Evolutionary conservation across 2,797 vertebrate species (phyloP).

Genomic region (Acanthurus leucopareius): DNA sequence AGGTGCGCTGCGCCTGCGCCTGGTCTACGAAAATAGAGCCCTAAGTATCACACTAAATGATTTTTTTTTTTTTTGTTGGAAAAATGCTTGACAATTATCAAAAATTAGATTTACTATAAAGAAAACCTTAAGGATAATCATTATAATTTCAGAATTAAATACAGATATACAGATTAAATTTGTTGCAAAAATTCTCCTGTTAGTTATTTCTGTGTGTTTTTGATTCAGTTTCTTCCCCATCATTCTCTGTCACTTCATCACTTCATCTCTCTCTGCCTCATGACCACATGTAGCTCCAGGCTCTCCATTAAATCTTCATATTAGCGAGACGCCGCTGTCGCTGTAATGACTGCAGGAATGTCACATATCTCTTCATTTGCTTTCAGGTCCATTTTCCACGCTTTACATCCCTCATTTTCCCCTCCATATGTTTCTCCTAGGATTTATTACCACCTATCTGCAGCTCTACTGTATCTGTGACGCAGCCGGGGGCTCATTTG

Average conservation of each 20-base stretch:
- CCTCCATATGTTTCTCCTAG: slow-evolving; percentile 41
- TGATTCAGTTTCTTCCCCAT: neutral
- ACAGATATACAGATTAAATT: no score
- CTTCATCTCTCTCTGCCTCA: slow-evolving; percentile 23
- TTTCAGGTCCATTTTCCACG: slow-evolving; percentile 59
- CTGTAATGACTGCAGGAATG: slow-evolving; percentile 51
- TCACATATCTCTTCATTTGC: slow-evolving; percentile 48
- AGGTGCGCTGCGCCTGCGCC: no score
- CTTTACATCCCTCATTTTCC: slow-evolving; percentile 55
- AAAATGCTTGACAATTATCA: no score
- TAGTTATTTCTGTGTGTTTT: neutral
- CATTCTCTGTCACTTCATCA: neutral
- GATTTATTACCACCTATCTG: slow-evolving; percentile 52
- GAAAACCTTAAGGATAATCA: no score
- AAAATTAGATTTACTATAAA: no score
- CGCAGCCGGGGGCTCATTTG: slow-evolving; percentile 31
- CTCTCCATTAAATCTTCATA: slow-evolving; percentile 66
- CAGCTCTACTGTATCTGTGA: slow-evolving; percentile 34
- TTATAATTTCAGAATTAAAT: no score
- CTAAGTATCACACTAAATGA: no score
- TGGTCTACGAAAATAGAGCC: no score
- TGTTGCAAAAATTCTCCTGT: no score
- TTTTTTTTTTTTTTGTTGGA: no score
- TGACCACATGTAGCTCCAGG: slow-evolving; percentile 45
- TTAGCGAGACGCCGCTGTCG: slow-evolving; percentile 40